Evolutionary conservation across 2,113 vertebrate genomes (phyloP).

Genomic region (Crotalus viridis): DNA sequence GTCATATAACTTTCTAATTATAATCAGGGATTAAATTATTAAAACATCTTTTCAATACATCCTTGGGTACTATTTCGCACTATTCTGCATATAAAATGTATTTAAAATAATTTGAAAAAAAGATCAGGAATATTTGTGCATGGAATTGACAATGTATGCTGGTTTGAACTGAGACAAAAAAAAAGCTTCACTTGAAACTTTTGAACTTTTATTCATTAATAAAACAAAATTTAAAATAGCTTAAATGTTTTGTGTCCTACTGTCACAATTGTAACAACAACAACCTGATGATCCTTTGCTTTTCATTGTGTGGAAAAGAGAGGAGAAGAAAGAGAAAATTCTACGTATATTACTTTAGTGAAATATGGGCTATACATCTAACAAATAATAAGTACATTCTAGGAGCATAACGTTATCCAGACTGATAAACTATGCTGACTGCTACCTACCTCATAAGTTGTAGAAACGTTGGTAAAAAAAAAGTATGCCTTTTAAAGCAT

Average conservation of each 20-base stretch:
- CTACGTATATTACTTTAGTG: neutral
- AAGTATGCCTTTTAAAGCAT: neutral
- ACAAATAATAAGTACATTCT: neutral
- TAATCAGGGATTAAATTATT: neutral
- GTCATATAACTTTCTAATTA: neutral
- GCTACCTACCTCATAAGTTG: neutral
- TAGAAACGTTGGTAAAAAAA: neutral
- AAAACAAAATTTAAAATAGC: neutral
- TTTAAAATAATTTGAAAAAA: neutral
- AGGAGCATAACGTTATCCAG: neutral
- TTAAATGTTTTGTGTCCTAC: neutral
- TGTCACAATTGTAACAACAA: neutral
- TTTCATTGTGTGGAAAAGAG: neutral
- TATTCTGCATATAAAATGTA: neutral
- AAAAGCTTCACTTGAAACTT: neutral
- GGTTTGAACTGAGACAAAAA: neutral
- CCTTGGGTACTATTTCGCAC: constrained; percentile 39
- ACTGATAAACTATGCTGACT: neutral
- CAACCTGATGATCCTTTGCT: neutral
- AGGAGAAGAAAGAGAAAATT: neutral
- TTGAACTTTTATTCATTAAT: neutral
- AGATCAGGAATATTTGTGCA: neutral
- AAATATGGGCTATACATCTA: neutral
- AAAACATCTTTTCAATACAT: neutral
- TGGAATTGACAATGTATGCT: neutral